Base-by-base conservation (phyloP, 1,140 invertebrate genomes). In the Pissodes strobi region DNA sequence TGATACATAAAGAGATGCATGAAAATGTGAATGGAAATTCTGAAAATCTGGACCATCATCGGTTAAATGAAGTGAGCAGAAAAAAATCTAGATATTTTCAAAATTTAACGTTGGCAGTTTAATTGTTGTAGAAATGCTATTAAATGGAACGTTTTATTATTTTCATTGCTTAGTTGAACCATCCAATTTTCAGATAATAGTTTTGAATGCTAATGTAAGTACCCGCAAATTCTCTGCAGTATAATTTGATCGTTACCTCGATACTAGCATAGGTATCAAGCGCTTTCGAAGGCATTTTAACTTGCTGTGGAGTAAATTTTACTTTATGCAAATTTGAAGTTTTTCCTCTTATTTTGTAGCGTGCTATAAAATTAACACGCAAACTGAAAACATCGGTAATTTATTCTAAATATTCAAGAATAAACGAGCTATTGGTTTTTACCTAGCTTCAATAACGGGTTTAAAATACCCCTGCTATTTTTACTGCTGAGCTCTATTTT, bases 121-220 rank as follows among this genome's bases (percentile, higher is more conserved):
- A n/a, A 27, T 27, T 27, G 25, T 9, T 3, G 25, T 27, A 9
- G 9, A 27, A 9, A 27, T 3, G 17, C 10, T 22, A 8, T 46
- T 46, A 8, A 46, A 22, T 21, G 9, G 18, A 46, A 13, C 8
- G 8, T 4, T 53, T 53, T 18, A 37, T 38, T 38, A 34, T 53
- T 38, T 53, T 53, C 13, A 53, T 21, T 37, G 34, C 27, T 18
- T 38, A 53, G 48, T 34, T 52, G 34, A 52, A 30, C 48, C 12
- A 30, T 22, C 19, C 51, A 53, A 53, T 53, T 53, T 53, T 53
- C 51, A 38, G 18, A 21, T 53, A 21, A 53, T 53, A 53, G 51
- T 53, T 53, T 38, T 53, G 51, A 53, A 53, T 53, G 51, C 51
- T 37, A 53, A 53, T 53, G 51, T 53, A 18, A 53, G 30, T 53